Evolutionary conservation across 2,888 invertebrate species (phyloP), one percentile per base, ranked within the genome.

Genomic region (Chamaedrilus cognettii): DNA sequence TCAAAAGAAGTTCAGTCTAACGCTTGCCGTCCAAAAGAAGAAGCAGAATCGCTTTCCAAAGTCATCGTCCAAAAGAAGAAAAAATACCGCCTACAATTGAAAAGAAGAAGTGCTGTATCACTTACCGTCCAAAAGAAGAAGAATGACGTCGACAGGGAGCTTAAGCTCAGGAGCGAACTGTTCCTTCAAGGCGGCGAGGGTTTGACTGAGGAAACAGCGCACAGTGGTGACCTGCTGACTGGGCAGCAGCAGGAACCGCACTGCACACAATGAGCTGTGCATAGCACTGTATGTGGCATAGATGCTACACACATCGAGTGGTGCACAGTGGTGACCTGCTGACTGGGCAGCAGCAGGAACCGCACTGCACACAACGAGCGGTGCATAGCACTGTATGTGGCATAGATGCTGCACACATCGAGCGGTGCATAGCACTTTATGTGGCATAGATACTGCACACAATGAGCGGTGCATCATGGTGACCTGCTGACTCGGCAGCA

Each of bases 231-330:
- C 72, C 64, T 83, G 82, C 34, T 79, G 80, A 72, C 79, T 79
- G 3, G 83, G 82, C 78, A 82, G 77, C 68, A 83, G 68, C n/a
- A 82, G 78, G 74, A 82, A 80, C 70, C 82, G 82, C 32, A 83
- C 82, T 82, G 77, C 60, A 78, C 74, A n/a, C 50, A 63, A 67
- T 64, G 60, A 64, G 55, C 35, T 23, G 19, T 30, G 60, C 55
- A 7, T 3, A 30, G 26, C n/a, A n/a, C n/a, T n/a, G n/a, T n/a
- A n/a, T n/a, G n/a, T n/a, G n/a, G n/a, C n/a, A n/a, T n/a, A n/a
- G n/a, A n/a, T n/a, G n/a, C n/a, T n/a, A n/a, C n/a, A n/a, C n/a
- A n/a, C n/a, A n/a, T n/a, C n/a, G n/a, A n/a, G n/a, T n/a, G n/a
- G n/a, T n/a, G 76, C 65, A 80, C 67, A 0, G 83, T 82, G 2